Evolutionary conservation across 2,113 vertebrate species (phyloP).

Genomic region (Brachyhypopomus gauderio): DNA sequence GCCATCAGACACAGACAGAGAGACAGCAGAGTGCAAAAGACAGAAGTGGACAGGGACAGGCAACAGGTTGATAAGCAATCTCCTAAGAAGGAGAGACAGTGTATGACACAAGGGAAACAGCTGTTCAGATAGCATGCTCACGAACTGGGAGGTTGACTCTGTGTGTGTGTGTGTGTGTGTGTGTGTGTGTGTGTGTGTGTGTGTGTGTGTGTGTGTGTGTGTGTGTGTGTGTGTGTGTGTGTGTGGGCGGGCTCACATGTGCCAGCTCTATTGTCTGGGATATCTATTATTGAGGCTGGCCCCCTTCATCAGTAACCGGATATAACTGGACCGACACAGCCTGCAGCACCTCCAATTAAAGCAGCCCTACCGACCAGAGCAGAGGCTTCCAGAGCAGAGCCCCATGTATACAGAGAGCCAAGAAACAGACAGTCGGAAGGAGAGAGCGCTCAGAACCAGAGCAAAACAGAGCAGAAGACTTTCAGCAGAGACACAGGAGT

Average conservation of each 20-base stretch:
- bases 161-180: constrained; percentile 29
- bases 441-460: no score
- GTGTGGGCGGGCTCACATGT: constrained; percentile 41
- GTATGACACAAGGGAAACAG: constrained; percentile 51
- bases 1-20: neutral
- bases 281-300: constrained; percentile 69
- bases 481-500: no score
- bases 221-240: constrained; percentile 24
- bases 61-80: constrained; percentile 57
- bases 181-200: constrained; percentile 30
- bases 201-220: no score
- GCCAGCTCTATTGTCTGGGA: constrained; percentile 58
- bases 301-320: constrained; percentile 65
- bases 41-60: constrained; percentile 12
- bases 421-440: no score
- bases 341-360: constrained; percentile 62
- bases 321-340: constrained; percentile 57
- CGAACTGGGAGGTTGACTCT: constrained; percentile 7
- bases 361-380: constrained; percentile 39
- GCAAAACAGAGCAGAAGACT: no score
- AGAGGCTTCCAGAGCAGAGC: no score
- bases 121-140: constrained; percentile 48
- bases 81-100: constrained; percentile 62
- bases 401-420: no score
- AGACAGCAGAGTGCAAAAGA: neutral